Evolutionary conservation across 2,113 vertebrate species (phyloP).

Genomic region (Gymnocephalus cernua): DNA sequence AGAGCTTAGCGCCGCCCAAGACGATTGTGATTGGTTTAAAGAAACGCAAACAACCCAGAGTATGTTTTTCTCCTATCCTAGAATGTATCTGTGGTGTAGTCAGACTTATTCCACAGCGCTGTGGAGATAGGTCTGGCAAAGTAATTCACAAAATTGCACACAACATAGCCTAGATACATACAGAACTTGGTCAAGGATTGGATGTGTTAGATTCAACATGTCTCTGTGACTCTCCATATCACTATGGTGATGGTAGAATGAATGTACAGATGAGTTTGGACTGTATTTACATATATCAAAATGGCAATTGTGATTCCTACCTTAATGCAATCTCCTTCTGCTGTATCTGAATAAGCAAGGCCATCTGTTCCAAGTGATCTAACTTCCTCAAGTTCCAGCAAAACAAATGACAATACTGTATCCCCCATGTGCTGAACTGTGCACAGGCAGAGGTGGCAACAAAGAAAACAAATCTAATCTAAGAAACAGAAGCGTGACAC

Average conservation of each 20-base stretch:
- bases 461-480: conserved; percentile 4
- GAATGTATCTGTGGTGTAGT: too few species aligned
- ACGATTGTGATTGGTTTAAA: too few species aligned
- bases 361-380: conserved; percentile 1
- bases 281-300: background rate
- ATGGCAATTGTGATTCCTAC: background rate
- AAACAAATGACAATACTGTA: background rate
- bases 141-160: background rate
- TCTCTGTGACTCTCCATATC: background rate
- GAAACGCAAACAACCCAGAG: too few species aligned
- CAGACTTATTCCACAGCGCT: too few species aligned
- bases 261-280: background rate
- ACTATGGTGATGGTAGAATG: background rate
- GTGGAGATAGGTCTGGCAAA: too few species aligned
- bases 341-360: conserved; percentile 7
- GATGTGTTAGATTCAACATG: background rate
- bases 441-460: background rate
- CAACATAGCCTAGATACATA: background rate
- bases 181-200: background rate
- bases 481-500: background rate
- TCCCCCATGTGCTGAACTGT: background rate
- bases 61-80: too few species aligned
- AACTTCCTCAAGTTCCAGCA: background rate
- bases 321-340: background rate
- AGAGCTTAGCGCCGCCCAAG: too few species aligned